A percentile compares a stretch with the other conserved stretches of the same genome.
Conservation (phyloP, 2,888 invertebrate species). For the Sylvicola fuscatus region DNA sequence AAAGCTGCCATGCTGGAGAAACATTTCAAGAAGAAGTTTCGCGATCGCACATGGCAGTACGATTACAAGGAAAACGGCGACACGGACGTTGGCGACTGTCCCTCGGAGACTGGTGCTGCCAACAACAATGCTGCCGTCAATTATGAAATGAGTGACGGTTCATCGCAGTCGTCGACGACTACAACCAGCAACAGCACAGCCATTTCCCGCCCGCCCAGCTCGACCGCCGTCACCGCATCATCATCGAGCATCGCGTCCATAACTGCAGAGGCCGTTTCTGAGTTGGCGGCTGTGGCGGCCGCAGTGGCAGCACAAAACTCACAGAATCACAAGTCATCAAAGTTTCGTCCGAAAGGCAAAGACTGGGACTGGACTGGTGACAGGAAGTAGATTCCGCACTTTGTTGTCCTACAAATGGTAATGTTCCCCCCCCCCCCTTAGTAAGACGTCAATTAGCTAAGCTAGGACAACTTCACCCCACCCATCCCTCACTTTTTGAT, state of each 20-base stretch:
- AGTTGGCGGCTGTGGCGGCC: slow-evolving; percentile 7
- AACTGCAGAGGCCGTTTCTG: slow-evolving; percentile 10
- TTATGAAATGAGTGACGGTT: background rate
- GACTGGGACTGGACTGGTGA: slow-evolving; percentile 40
- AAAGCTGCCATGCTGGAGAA: slow-evolving; percentile 28
- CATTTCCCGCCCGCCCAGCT: background rate
- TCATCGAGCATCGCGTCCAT: slow-evolving; percentile 17
- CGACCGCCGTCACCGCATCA: slow-evolving; percentile 6
- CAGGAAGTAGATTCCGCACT: too few relatives aligned
- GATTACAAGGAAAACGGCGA: slow-evolving; percentile 14
- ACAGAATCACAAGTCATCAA: slow-evolving; percentile 33
- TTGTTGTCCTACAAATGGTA: too few relatives aligned
- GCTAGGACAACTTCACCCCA: too few relatives aligned
- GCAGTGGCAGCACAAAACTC: slow-evolving; percentile 18
- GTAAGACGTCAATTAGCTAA: too few relatives aligned
- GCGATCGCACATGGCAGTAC: slow-evolving; percentile 50
- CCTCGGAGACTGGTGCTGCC: background rate
- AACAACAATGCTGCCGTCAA: background rate
- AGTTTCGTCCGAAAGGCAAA: slow-evolving; percentile 51
- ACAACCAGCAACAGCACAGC: slow-evolving; percentile 5
- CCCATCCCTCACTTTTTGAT: too few relatives aligned
- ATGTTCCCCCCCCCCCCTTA: too few relatives aligned
- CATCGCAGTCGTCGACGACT: slow-evolving; percentile 12
- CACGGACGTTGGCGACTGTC: background rate
- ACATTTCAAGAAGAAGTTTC: slow-evolving; percentile 72